These are phyloP conservation scores for Drosophila subpulchrella DNA, from an alignment of 1,140 invertebrate species.

Conservation along the genomic window DNA sequence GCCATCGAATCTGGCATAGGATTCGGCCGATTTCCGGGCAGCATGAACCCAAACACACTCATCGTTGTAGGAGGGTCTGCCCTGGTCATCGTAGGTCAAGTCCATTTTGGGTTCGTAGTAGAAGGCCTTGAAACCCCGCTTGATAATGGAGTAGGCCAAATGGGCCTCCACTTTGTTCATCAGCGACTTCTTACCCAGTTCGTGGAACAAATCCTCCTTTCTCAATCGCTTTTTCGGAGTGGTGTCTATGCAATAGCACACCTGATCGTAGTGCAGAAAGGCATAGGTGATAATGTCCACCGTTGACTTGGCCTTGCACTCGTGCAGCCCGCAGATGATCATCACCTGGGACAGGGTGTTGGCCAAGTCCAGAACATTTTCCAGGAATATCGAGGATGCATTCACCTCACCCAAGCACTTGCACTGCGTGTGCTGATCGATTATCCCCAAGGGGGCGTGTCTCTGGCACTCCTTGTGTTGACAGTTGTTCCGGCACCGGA, in stretches of 20 bases:
- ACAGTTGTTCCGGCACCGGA: conserved; percentile 75
- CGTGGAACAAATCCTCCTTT: conserved; percentile 80
- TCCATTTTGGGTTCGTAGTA: conserved; percentile 76
- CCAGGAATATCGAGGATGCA: conserved; percentile 78
- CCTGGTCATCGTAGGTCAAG: conserved; percentile 62
- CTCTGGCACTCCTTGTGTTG: conserved; percentile 78
- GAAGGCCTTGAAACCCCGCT: conserved; percentile 79
- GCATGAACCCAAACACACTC: conserved; percentile 82
- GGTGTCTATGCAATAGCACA: conserved; percentile 78
- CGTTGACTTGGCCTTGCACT: conserved; percentile 79
- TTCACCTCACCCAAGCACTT: conserved; percentile 75
- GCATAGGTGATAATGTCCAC: conserved; percentile 77
- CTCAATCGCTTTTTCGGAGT: conserved; percentile 73
- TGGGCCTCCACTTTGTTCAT: conserved; percentile 82
- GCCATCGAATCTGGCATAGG: conserved; percentile 75
- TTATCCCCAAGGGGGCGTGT: conserved; percentile 66
- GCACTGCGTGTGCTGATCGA: conserved; percentile 76
- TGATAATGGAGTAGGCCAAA: conserved; percentile 75
- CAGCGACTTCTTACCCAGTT: conserved; percentile 76
- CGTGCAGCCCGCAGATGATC: conserved; percentile 80
- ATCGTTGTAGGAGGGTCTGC: conserved; percentile 70
- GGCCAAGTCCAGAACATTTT: conserved; percentile 76
- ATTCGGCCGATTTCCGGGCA: conserved; percentile 70
- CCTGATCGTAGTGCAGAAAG: conserved; percentile 80
- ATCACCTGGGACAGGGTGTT: conserved; percentile 74